Conservation (phyloP, 2,797 vertebrate genomes). For the Adelosebastes latens region DNA sequence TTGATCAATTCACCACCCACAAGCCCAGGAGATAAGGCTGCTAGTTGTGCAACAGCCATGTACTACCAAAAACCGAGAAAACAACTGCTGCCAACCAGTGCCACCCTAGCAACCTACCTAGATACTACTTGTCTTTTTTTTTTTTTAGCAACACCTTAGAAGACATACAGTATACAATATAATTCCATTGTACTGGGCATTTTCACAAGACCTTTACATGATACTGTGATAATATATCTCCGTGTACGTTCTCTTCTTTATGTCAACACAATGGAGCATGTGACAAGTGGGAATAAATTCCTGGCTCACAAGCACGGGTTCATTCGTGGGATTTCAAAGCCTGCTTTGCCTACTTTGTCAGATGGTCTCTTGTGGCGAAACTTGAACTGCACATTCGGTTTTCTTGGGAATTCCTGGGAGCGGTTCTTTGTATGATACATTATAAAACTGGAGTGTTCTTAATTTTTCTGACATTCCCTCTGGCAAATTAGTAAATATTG, state of each 20-base stretch:
- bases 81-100: not conserved
- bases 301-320: not conserved
- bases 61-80: not conserved
- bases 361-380: not conserved
- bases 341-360: not conserved
- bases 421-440: not conserved
- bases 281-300: not conserved
- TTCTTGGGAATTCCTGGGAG: not conserved
- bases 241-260: not conserved
- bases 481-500: slow-evolving; percentile 39
- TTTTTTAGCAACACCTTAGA: not conserved
- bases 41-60: not conserved
- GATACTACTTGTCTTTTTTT: not conserved
- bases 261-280: not conserved
- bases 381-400: not conserved
- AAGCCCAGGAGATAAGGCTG: no score
- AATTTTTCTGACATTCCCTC: slow-evolving; percentile 39
- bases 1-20: no score
- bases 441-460: slow-evolving; percentile 1
- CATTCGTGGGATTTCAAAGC: not conserved
- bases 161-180: no score
- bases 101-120: not conserved
- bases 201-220: not conserved
- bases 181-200: no score
- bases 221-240: not conserved